Evolutionary conservation across 1,140 invertebrate genomes (phyloP).

Genomic region (Ctenoplectra terminalis): DNA sequence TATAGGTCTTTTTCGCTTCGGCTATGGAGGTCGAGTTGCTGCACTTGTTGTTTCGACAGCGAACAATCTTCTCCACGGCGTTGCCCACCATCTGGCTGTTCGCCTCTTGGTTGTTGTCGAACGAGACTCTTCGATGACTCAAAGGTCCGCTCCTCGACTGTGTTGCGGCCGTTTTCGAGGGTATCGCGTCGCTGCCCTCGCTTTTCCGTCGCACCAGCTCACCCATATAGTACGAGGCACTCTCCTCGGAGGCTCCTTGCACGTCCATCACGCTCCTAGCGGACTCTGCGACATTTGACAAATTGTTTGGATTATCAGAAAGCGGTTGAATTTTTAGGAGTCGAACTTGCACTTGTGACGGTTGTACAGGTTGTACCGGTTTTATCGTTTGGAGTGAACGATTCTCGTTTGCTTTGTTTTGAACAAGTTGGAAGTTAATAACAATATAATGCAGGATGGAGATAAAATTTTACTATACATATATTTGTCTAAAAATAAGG

Average conservation of each 20-base stretch:
- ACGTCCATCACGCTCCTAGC: constrained; percentile 77
- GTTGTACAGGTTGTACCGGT: neutral
- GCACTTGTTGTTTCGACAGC: constrained; percentile 91
- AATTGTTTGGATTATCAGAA: constrained; percentile 29
- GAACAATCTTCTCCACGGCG: constrained; percentile 82
- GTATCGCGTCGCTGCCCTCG: constrained; percentile 82
- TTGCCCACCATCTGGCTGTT: constrained; percentile 63
- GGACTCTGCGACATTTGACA: constrained; percentile 76
- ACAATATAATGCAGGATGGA: too few species aligned
- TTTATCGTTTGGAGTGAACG: constrained; percentile 7
- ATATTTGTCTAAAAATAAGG: too few species aligned
- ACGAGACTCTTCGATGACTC: constrained; percentile 79
- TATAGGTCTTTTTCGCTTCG: constrained; percentile 90
- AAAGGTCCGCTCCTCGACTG: constrained; percentile 30
- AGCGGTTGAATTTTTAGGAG: neutral
- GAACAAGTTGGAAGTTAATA: too few species aligned
- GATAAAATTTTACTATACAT: too few species aligned
- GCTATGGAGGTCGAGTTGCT: constrained; percentile 84
- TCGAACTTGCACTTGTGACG: neutral
- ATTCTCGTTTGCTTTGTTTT: neutral
- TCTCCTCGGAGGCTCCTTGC: constrained; percentile 62
- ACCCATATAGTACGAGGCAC: constrained; percentile 65
- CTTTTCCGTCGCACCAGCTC: constrained; percentile 81
- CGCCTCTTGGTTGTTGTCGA: constrained; percentile 77
- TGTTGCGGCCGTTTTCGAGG: constrained; percentile 62